Conservation (phyloP, 2,797 vertebrate genomes). For the Peromyscus aztecus region DNA sequence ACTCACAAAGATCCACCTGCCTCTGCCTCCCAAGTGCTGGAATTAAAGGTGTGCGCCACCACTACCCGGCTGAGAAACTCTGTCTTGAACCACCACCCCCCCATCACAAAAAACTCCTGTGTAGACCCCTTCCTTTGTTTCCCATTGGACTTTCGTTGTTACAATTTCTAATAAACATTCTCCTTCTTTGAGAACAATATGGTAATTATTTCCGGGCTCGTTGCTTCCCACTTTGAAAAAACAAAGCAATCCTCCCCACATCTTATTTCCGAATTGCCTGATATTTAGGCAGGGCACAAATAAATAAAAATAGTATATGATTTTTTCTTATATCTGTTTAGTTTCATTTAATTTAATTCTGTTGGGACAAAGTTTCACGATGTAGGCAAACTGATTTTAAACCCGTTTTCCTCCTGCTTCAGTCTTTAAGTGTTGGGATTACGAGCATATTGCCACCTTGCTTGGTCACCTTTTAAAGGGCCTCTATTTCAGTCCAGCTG, state of each 20-base stretch:
- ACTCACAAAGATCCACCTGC: too few species aligned
- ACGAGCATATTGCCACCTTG: not conserved
- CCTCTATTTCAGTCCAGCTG: not conserved
- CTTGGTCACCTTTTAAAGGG: not conserved
- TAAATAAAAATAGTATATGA: not conserved
- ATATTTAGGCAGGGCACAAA: not conserved
- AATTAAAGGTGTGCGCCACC: too few species aligned
- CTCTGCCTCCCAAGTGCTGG: too few species aligned
- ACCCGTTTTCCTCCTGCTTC: not conserved
- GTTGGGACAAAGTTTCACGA: not conserved
- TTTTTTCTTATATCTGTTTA: not conserved
- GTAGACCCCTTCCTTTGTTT: not conserved
- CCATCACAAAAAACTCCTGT: not conserved
- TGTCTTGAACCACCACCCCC: too few species aligned
- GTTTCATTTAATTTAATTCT: not conserved
- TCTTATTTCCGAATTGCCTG: slow-evolving; percentile 1
- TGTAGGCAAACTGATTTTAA: not conserved
- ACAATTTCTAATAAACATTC: not conserved
- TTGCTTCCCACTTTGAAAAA: not conserved
- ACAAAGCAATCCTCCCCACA: not conserved
- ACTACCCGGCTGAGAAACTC: not conserved
- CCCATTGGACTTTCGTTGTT: not conserved
- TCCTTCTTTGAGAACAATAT: slow-evolving; percentile 42
- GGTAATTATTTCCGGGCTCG: not conserved
- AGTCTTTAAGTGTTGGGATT: not conserved